Percentiles rank a stretch among this genome's conserved stretches.
These are phyloP conservation scores for Geothlypis trichas DNA, from an alignment of 2,113 vertebrate genomes.

Conservation along the genomic window DNA sequence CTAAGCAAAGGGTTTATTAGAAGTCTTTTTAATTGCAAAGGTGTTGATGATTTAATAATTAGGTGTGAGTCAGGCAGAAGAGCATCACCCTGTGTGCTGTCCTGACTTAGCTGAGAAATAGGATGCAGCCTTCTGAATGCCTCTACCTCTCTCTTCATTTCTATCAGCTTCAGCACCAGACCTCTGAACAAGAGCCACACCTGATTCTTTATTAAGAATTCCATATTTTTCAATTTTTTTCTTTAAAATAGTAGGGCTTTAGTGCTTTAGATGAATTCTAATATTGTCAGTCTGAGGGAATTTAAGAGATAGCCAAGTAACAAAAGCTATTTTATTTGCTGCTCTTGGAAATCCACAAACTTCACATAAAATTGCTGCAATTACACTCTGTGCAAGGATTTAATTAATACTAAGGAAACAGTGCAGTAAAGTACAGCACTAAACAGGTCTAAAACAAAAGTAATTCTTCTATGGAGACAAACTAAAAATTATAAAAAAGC, in stretches of 20 bases:
- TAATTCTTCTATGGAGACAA: not conserved
- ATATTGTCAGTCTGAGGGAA: not conserved
- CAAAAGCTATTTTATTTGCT: not conserved
- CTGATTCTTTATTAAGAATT: not conserved
- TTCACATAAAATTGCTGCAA: not conserved
- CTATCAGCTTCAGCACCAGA: not conserved
- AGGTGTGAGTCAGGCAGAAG: not conserved
- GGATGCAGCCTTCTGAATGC: not conserved
- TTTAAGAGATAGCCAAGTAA: not conserved
- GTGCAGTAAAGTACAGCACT: not conserved
- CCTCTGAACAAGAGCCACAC: not conserved
- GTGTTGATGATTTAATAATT: not conserved
- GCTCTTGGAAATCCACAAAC: not conserved
- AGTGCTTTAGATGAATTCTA: not conserved
- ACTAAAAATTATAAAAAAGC: not conserved
- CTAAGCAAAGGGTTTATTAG: not conserved
- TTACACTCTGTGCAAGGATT: not conserved
- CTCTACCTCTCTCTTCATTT: not conserved
- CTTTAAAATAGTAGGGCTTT: not conserved
- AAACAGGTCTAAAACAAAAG: not conserved
- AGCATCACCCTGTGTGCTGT: not conserved
- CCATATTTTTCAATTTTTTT: fast-evolving
- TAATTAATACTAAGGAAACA: not conserved
- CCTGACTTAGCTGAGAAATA: not conserved
- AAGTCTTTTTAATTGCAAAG: not conserved